These are phyloP conservation scores for Echinometra lucunter DNA, from an alignment of 53 echinoderm and acorn worm species.

Conservation along the genomic window DNA sequence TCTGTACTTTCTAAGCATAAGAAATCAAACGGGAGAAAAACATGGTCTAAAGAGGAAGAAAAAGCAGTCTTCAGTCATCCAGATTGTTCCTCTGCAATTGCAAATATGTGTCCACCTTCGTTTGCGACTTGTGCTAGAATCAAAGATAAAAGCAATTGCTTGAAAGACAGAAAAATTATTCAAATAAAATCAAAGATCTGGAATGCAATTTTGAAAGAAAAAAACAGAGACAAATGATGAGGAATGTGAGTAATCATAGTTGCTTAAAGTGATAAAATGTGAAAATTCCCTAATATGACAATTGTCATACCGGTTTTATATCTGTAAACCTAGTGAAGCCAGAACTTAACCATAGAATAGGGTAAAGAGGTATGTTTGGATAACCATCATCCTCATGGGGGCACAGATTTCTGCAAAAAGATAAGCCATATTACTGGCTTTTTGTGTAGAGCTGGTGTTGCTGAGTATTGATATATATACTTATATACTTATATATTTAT, in stretches of 20 bases:
- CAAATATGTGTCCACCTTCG: constrained; percentile 44
- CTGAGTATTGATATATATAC: no score
- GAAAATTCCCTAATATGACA: no score
- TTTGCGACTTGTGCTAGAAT: constrained; percentile 13
- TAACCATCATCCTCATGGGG: no score
- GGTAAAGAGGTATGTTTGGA: no score
- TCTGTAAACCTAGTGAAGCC: no score
- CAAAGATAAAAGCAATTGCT: neutral
- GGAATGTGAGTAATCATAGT: constrained; percentile 24
- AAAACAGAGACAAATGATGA: constrained; percentile 23
- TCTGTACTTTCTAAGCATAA: neutral
- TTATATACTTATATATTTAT: no score
- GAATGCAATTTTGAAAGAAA: constrained; percentile 40
- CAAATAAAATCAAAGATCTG: constrained; percentile 55
- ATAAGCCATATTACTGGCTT: no score
- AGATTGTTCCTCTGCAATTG: constrained; percentile 32
- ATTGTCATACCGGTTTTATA: no score
- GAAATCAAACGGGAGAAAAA: neutral
- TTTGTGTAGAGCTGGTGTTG: no score
- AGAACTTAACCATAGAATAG: no score
- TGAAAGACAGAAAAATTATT: constrained; percentile 37
- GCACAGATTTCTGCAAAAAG: no score
- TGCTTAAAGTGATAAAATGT: neutral
- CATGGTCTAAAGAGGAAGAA: constrained; percentile 43
- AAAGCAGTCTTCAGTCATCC: constrained; percentile 20